Conservation (phyloP, 2,113 vertebrate genomes). For the Caloenas nicobarica region DNA sequence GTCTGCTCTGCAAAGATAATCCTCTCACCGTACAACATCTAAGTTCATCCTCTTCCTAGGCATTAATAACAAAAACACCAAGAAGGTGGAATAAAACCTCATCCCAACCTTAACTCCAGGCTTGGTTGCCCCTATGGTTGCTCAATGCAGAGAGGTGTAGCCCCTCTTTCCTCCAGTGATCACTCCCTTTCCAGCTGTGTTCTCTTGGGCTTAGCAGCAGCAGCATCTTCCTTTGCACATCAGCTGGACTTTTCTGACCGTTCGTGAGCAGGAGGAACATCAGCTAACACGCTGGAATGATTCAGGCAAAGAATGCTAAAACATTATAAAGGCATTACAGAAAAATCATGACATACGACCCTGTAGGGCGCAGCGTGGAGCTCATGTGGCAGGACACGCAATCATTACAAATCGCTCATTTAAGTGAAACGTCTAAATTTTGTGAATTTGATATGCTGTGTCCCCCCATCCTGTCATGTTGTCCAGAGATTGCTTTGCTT, state of each 20-base stretch:
- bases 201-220: not conserved
- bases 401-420: not conserved
- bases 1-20: not conserved
- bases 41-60: conserved; percentile 28
- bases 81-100: not conserved
- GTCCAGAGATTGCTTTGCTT: not conserved
- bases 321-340: not conserved
- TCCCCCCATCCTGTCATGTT: not conserved
- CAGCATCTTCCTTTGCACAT: not conserved
- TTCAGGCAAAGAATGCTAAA: not conserved
- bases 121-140: not conserved
- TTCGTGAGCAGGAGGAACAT: not conserved
- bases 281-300: not conserved
- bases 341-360: not conserved
- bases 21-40: not conserved
- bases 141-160: not conserved
- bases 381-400: not conserved
- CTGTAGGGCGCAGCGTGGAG: not conserved
- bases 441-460: not conserved
- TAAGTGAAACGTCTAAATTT: not conserved
- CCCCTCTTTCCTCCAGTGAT: not conserved
- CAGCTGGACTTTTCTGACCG: not conserved
- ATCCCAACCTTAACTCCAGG: not conserved
- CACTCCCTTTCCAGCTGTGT: not conserved
- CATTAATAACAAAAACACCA: not conserved